These are phyloP conservation scores for Alexandromys fortis DNA, from an alignment of 2,113 vertebrate genomes.

Conservation along the genomic window DNA sequence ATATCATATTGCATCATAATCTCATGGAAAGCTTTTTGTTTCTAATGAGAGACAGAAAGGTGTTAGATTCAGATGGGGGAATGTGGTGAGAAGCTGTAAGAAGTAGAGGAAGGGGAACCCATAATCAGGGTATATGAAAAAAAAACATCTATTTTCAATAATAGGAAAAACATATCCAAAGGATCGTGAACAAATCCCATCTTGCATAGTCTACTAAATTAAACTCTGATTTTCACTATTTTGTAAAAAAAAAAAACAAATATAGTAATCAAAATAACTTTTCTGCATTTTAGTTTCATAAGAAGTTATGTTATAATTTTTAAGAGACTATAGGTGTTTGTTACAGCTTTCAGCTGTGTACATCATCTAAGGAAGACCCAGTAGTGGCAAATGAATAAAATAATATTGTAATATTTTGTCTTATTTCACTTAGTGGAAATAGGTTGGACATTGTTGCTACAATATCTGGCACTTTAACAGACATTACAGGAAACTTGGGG, in stretches of 20 bases:
- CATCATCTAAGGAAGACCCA: slow-evolving; percentile 42
- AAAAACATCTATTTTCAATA: not conserved
- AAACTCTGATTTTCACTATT: slow-evolving; percentile 12
- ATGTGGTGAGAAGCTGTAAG: not conserved
- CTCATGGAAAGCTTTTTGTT: not conserved
- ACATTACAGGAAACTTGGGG: slow-evolving; percentile 68
- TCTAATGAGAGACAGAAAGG: not conserved
- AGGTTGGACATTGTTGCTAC: slow-evolving; percentile 44
- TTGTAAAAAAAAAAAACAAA: not conserved
- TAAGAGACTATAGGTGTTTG: slow-evolving; percentile 35
- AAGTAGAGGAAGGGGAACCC: not conserved
- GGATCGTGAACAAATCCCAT: not conserved
- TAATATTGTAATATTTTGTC: not conserved
- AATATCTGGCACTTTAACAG: slow-evolving; percentile 68
- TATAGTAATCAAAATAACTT: slow-evolving; percentile 39
- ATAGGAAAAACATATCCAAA: not conserved
- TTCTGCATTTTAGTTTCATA: slow-evolving; percentile 47
- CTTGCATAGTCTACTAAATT: not conserved
- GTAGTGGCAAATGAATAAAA: not conserved
- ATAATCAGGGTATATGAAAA: not conserved
- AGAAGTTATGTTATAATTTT: slow-evolving; percentile 27
- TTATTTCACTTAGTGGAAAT: slow-evolving; percentile 65
- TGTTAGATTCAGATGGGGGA: not conserved
- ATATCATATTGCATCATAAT: not conserved
- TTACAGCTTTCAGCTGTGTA: slow-evolving; percentile 3